These are phyloP conservation scores for Hypolimnas misippus DNA, from an alignment of 2,888 invertebrate species.

Conservation along the genomic window DNA sequence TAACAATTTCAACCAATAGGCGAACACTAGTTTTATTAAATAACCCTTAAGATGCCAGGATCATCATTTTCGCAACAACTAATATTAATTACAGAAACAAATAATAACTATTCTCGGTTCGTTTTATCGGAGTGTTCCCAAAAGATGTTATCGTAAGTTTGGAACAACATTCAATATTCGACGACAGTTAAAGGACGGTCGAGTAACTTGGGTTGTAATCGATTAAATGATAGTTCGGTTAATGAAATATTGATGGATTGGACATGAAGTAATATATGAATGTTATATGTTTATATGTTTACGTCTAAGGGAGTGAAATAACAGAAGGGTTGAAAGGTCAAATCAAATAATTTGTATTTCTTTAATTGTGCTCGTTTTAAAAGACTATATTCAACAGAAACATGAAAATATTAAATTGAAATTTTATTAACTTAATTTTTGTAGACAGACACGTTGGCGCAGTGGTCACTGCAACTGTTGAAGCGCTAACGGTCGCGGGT, in stretches of 20 bases:
- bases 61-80: not conserved
- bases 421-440: too few relatives aligned
- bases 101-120: conserved; percentile 22
- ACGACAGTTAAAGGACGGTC: conserved; percentile 39
- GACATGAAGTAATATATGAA: conserved; percentile 1
- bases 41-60: too few relatives aligned
- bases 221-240: conserved; percentile 36
- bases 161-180: conserved; percentile 40
- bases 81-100: conserved; percentile 18
- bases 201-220: conserved; percentile 24
- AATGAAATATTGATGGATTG: conserved; percentile 30
- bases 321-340: too few relatives aligned
- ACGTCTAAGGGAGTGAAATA: not conserved
- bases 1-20: too few relatives aligned
- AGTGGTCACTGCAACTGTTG: too few relatives aligned
- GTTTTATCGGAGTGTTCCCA: conserved; percentile 21
- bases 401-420: too few relatives aligned
- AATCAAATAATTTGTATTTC: too few relatives aligned
- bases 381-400: too few relatives aligned
- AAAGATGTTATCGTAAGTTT: conserved; percentile 34
- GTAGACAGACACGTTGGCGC: too few relatives aligned
- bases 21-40: too few relatives aligned
- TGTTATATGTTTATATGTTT: not conserved
- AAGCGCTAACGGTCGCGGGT: too few relatives aligned
- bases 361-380: too few relatives aligned